Base-by-base conservation (phyloP, 2,888 invertebrate species). In the Eristalinus aeneus region DNA sequence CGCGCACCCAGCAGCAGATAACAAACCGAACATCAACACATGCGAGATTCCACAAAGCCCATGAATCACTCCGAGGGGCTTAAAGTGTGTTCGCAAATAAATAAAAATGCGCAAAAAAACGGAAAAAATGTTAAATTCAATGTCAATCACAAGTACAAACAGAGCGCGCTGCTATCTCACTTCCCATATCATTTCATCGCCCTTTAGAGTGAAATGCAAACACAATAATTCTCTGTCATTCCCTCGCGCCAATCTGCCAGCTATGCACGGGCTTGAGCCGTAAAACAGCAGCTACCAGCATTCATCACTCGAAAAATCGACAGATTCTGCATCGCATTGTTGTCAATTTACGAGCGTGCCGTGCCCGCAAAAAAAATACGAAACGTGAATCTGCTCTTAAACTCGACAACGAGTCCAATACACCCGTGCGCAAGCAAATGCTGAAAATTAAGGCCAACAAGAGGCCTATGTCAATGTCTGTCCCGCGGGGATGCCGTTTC, bases 241-340 rank as follows among this genome's bases (percentile, higher is more conserved):
- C 8, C 34, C 34, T 9, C 34, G 32, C 34, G 34, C 34, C 34
- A 39, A 16, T 12, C 39, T n/a, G 39, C 39, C 39, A 39, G 39
- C 39, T 39, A 12, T 39, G 39, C 39, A 0, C 3, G 39, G 16
- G 46, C 4, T 46, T 16, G 16, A 16, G 16, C n/a, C 16, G 16
- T 46, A 46, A 46, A 46, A 46, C 46, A 16, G 46, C 46, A 46
- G 23, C 61, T 39, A 2, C 36, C 23, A 63, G 16, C 53, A 65
- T 85, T 75, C 54, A 80, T 80, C 79, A 84, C 67, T 80, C 67
- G 71, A 34, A 53, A 80, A 85, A 76, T 80, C 72, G 54, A 72
- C 53, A 75, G 68, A 75, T 67, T 71, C 60, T 31, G 64, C 34
- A 72, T 69, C 72, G 69, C 69, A 81, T 81, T 64, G 60, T 65